Evolutionary conservation across 2,113 vertebrate species (phyloP), one percentile per base, ranked within the genome.

Genomic region (Furnarius figulus): DNA sequence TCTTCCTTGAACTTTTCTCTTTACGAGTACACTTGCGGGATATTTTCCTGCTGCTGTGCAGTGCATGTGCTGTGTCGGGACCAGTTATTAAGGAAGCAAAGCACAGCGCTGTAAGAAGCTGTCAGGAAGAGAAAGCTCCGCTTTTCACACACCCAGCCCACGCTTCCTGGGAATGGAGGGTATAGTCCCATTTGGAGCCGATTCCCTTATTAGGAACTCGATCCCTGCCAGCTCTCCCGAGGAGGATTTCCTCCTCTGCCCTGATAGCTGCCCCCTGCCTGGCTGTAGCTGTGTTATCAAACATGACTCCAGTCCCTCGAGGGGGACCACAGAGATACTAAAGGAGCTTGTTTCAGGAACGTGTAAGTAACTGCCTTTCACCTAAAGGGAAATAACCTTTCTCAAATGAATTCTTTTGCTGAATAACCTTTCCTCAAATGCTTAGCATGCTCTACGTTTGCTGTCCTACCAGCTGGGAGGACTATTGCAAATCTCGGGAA

Each of bases 1-100:
- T 89, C 89, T 89, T 95, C 90, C 97, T 98, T 92, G 78, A 96
- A 95, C 95, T 97, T 95, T 96, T 92, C 94, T 92, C 81, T 68
- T 76, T 93, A 75, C 24, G 37, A 95, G 71, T 74, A 88, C 70
- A 39, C 55, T 96, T 66, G 59, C 49, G 81, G 81, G 81, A 33
- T 85, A 83, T 85, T 93, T 93, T 85, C 73, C 89, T 92, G 95
- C 47, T 82, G 82, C 95, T 37, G 79, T 63, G 80, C 59, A 52
- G 59, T 42, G 61, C 61, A 14, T 83, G 70, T 59, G 74, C 85
- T 19, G 17, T 40, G 42, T 46, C 70, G 58, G 82, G 73, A 91
- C 58, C 75, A 14, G 31, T 89, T 80, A 68, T n/a, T 91, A 87
- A 55, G 85, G 78, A 63, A 78, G 56, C 62, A 73, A 85, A 92